These are phyloP conservation scores for Drosophila pullipes DNA, from an alignment of 2,888 invertebrate genomes.

Conservation along the genomic window DNA sequence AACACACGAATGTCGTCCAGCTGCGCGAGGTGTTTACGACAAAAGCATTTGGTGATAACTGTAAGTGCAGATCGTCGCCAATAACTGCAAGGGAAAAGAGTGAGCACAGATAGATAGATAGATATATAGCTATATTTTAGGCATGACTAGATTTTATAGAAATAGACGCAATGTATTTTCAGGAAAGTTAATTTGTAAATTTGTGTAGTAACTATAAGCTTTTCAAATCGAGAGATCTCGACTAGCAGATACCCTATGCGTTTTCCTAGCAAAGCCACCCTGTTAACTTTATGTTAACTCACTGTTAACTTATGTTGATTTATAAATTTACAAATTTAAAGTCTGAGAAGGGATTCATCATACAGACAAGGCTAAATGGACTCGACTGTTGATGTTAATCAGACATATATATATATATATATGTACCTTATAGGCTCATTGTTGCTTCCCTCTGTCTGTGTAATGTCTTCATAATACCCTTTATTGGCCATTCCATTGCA, in stretches of 20 bases:
- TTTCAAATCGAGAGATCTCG: not conserved
- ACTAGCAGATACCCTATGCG: not conserved
- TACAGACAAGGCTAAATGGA: not conserved
- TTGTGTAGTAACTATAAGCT: not conserved
- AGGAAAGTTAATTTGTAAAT: not conserved
- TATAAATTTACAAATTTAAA: no score
- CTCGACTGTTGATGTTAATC: not conserved
- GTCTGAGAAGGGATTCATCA: not conserved
- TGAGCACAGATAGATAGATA: not conserved
- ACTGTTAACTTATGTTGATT: not conserved
- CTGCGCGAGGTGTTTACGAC: conserved; percentile 97
- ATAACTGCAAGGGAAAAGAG: not conserved
- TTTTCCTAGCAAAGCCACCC: not conserved
- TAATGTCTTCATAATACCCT: not conserved
- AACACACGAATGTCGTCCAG: conserved; percentile 97
- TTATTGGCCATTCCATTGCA: conserved; percentile 32
- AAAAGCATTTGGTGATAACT: conserved; percentile 97
- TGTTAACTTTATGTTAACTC: not conserved
- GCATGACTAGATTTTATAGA: not conserved
- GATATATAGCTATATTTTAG: not conserved
- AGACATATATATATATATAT: not conserved
- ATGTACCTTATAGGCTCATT: not conserved
- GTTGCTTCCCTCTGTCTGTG: not conserved
- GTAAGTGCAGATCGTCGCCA: conserved; percentile 87
- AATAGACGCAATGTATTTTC: not conserved